These are phyloP conservation scores for Puma concolor DNA, from an alignment of 2,113 vertebrate genomes.

Conservation along the genomic window DNA sequence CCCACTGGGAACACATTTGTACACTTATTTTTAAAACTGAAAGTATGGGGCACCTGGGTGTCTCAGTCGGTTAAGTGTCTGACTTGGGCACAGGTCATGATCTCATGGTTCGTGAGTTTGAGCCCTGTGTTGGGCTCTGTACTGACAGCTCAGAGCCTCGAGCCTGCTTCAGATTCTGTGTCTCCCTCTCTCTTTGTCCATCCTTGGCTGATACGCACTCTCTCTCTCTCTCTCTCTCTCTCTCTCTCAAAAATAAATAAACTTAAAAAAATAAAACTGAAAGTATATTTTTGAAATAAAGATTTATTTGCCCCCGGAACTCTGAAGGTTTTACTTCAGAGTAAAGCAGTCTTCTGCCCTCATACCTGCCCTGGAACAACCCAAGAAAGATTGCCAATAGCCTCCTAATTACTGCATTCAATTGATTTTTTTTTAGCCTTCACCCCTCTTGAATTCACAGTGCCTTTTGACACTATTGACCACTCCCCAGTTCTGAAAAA, in stretches of 20 bases:
- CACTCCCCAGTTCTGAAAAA: background rate
- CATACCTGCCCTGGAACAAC: background rate
- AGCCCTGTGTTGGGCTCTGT: too few species aligned
- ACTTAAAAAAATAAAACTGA: background rate
- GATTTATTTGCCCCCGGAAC: background rate
- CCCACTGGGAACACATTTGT: background rate
- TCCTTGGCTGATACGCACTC: too few species aligned
- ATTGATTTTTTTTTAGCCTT: background rate
- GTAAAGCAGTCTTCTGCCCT: background rate
- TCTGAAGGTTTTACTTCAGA: background rate
- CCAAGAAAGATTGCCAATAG: background rate
- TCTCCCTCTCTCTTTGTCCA: too few species aligned
- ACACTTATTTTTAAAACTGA: constrained; percentile 1
- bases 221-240: too few species aligned
- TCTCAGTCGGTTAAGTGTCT: too few species aligned
- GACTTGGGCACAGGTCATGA: too few species aligned
- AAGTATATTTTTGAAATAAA: constrained; percentile 29
- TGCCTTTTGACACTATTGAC: background rate
- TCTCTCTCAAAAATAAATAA: too few species aligned
- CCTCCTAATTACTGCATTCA: background rate
- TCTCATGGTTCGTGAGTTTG: too few species aligned
- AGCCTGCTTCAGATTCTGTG: too few species aligned
- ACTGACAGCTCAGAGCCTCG: too few species aligned
- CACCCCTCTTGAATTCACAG: background rate
- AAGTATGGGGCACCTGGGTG: background rate